Conservation (phyloP, 2,113 vertebrate genomes). For the Eidolon helvum region DNA sequence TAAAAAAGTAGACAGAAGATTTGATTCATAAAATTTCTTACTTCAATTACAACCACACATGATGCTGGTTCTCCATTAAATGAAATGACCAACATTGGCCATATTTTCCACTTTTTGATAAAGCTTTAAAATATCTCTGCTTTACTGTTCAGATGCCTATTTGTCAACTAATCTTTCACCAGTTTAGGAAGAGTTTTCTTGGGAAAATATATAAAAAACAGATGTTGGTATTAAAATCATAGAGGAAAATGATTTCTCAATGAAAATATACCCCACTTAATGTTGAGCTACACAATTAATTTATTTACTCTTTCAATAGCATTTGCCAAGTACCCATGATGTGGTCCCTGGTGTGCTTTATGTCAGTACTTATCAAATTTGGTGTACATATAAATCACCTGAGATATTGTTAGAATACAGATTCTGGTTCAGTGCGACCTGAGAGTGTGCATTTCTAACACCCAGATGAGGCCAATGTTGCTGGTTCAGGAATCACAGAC, state of each 20-base stretch:
- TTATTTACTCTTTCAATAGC: background rate
- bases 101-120: background rate
- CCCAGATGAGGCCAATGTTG: background rate
- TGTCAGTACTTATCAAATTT: background rate
- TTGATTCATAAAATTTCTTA: slow-evolving; percentile 62
- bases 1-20: slow-evolving; percentile 55
- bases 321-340: background rate
- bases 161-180: background rate
- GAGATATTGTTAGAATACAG: background rate
- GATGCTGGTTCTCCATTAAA: slow-evolving; percentile 56
- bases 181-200: slow-evolving; percentile 12
- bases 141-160: background rate
- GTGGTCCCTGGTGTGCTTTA: background rate
- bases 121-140: background rate
- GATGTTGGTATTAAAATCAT: background rate
- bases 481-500: background rate
- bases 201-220: background rate
- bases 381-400: background rate
- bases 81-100: slow-evolving; percentile 16
- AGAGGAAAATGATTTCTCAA: slow-evolving; percentile 34
- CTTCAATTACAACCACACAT: slow-evolving; percentile 64
- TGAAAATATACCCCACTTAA: background rate
- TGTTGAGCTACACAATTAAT: background rate
- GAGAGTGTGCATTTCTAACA: background rate
- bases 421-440: background rate